Percentiles rank a stretch among this genome's conserved stretches.
Conservation (phyloP, 2,113 vertebrate genomes). For the Neogale vison region DNA sequence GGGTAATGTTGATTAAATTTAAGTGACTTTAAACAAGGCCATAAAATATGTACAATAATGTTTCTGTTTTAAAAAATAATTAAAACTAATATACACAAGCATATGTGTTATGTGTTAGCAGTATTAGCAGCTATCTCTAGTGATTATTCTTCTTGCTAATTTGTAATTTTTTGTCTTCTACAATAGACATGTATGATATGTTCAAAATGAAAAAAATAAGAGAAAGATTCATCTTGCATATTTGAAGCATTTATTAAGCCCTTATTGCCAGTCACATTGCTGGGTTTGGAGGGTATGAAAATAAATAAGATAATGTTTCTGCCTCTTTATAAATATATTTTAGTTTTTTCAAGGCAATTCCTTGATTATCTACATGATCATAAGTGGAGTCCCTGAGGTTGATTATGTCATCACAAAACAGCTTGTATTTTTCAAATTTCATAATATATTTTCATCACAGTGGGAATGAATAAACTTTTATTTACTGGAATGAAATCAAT, state of each 20-base stretch:
- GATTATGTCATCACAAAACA: neutral
- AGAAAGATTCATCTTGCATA: neutral
- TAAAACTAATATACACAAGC: neutral
- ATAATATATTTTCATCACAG: neutral
- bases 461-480: neutral
- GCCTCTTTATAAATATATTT: neutral
- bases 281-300: neutral
- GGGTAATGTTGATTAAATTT: neutral
- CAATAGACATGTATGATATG: neutral
- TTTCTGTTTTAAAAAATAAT: neutral
- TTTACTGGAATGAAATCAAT: neutral
- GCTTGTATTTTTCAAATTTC: neutral
- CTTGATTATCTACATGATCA: neutral
- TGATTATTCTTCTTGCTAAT: neutral
- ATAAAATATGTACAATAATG: neutral
- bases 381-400: neutral
- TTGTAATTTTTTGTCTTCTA: neutral
- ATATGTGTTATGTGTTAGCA: neutral
- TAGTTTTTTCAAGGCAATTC: neutral
- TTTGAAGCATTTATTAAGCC: neutral
- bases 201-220: neutral
- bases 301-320: neutral
- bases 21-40: neutral
- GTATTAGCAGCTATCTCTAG: neutral
- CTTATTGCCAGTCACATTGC: neutral